Conservation (phyloP, 2,113 vertebrate genomes). For the Mugil cephalus region DNA sequence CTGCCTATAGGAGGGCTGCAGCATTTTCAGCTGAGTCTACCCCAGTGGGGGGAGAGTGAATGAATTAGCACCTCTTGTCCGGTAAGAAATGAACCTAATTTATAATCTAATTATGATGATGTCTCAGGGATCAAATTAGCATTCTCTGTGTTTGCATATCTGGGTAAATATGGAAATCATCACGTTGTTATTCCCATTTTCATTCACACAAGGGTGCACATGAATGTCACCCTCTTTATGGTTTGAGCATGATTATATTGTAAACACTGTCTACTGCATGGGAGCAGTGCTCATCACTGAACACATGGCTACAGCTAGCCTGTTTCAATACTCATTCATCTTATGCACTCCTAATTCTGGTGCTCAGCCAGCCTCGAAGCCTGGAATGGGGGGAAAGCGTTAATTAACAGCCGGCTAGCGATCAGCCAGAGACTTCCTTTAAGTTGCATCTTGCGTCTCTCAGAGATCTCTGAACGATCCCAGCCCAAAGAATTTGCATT, state of each 20-base stretch:
- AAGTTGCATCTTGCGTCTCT: slow-evolving; percentile 57
- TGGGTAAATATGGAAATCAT: slow-evolving; percentile 74
- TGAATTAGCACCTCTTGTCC: slow-evolving; percentile 78
- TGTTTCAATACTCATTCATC: slow-evolving; percentile 78
- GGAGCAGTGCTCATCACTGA: slow-evolving; percentile 44
- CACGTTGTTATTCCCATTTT: slow-evolving; percentile 60
- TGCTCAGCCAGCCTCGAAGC: slow-evolving; percentile 77
- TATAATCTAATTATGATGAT: slow-evolving; percentile 78
- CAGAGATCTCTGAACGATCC: slow-evolving; percentile 41
- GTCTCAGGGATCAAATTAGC: slow-evolving; percentile 74
- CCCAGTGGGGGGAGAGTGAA: slow-evolving; percentile 47
- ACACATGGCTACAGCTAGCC: slow-evolving; percentile 68
- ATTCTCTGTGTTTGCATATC: slow-evolving; percentile 70
- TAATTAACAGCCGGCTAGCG: slow-evolving; percentile 74
- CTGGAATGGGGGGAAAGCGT: slow-evolving; percentile 52
- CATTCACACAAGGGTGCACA: slow-evolving; percentile 56
- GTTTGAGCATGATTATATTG: slow-evolving; percentile 58
- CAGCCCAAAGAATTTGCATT: slow-evolving; percentile 41
- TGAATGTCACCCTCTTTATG: slow-evolving; percentile 65
- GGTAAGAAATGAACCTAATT: slow-evolving; percentile 75
- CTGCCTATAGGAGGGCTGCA: slow-evolving; percentile 35
- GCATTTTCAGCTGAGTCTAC: slow-evolving; percentile 14
- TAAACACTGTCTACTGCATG: slow-evolving; percentile 61
- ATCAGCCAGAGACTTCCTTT: slow-evolving; percentile 61
- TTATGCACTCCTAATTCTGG: slow-evolving; percentile 74